Evolutionary conservation across 2,888 invertebrate genomes (phyloP).

Genomic region (Acleris laterana): DNA sequence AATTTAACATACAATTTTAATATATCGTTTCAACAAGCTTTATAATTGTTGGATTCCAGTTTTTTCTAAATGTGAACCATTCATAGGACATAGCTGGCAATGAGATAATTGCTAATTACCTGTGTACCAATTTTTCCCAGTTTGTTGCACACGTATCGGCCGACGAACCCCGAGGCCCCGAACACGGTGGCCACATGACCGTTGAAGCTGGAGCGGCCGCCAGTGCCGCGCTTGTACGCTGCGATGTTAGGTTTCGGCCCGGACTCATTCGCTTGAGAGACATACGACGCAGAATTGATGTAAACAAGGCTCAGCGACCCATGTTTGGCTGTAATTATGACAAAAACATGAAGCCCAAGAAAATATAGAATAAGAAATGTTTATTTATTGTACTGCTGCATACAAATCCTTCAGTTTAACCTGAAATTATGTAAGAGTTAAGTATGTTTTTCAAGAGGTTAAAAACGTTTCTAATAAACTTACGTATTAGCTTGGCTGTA

Average conservation of each 20-base stretch:
- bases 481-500: constrained; percentile 69
- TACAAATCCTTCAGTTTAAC: constrained; percentile 21
- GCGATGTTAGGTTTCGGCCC: constrained; percentile 83
- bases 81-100: too few relatives aligned
- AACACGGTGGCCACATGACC: constrained; percentile 99
- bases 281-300: constrained; percentile 79
- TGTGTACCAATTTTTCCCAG: constrained; percentile 95
- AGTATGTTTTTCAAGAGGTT: constrained; percentile 30
- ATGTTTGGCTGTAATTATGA: constrained; percentile 62
- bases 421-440: constrained; percentile 70
- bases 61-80: too few relatives aligned
- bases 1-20: too few relatives aligned
- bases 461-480: constrained; percentile 46
- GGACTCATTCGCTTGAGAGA: constrained; percentile 64
- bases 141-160: constrained; percentile 93
- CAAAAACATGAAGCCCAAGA: not conserved
- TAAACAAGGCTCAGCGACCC: constrained; percentile 74
- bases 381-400: constrained; percentile 12
- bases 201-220: constrained; percentile 97
- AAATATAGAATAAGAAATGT: not conserved
- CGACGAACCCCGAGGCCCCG: constrained; percentile 95
- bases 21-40: too few relatives aligned
- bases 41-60: too few relatives aligned
- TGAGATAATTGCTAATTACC: constrained; percentile 68
- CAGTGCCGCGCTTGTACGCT: constrained; percentile 91